Conservation (phyloP, 2,888 invertebrate genomes). For the Papilio demoleus region DNA sequence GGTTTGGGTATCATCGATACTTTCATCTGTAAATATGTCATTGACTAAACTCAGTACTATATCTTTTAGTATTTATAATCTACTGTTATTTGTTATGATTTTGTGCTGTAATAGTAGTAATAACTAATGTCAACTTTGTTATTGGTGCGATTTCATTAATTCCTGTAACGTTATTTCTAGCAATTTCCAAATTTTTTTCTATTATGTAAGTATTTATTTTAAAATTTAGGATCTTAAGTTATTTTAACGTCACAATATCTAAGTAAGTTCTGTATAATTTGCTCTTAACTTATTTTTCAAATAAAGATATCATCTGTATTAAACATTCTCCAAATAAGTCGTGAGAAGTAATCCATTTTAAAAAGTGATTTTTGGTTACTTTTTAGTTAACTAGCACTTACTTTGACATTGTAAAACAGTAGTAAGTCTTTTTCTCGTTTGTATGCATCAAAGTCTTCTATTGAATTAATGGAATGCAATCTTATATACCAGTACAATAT, state of each 20-base stretch:
- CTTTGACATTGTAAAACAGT: too few relatives aligned
- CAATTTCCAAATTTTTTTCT: not conserved
- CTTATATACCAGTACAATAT: conserved; percentile 10
- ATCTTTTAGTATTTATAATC: conserved; percentile 10
- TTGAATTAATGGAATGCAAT: not conserved
- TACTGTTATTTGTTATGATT: not conserved
- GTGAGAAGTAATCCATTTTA: too few relatives aligned
- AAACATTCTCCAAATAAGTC: too few relatives aligned
- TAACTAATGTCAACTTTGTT: too few relatives aligned
- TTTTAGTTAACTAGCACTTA: too few relatives aligned
- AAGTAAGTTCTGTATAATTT: too few relatives aligned
- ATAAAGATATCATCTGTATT: too few relatives aligned
- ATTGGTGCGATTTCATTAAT: too few relatives aligned
- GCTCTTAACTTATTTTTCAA: too few relatives aligned
- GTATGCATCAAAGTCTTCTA: not conserved
- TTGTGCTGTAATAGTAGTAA: too few relatives aligned
- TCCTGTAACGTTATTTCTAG: not conserved
- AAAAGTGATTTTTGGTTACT: too few relatives aligned
- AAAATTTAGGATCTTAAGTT: not conserved
- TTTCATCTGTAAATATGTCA: conserved; percentile 68
- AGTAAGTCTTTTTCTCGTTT: not conserved
- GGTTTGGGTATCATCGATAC: conserved; percentile 72
- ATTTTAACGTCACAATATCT: too few relatives aligned
- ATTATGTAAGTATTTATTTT: not conserved
- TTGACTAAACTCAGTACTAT: conserved; percentile 2